These are phyloP conservation scores for Hemiscyllium ocellatum DNA, from an alignment of 2,113 vertebrate species.

Conservation along the genomic window DNA sequence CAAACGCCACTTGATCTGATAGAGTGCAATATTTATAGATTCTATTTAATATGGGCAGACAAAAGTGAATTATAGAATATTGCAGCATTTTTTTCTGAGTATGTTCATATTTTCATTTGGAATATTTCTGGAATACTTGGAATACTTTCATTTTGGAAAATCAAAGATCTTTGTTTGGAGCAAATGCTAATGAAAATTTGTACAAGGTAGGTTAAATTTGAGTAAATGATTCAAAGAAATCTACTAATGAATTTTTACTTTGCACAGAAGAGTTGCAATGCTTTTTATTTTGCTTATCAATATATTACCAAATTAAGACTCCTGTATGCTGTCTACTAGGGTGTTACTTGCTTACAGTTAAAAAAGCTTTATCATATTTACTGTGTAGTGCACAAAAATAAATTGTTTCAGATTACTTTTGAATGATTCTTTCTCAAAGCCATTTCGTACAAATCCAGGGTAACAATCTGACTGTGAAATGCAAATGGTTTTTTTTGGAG, in stretches of 20 bases:
- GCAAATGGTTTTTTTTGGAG: neutral
- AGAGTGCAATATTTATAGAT: neutral
- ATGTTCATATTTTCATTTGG: neutral
- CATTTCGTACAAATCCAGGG: neutral
- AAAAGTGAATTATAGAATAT: neutral
- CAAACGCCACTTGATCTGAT: neutral
- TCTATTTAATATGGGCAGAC: neutral
- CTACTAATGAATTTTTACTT: neutral
- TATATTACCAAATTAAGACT: neutral
- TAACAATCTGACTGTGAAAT: neutral
- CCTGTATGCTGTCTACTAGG: neutral
- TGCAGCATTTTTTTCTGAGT: neutral
- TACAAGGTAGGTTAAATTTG: neutral
- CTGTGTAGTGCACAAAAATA: neutral
- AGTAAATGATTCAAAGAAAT: neutral
- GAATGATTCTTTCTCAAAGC: neutral
- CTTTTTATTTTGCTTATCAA: neutral
- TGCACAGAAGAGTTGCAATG: neutral
- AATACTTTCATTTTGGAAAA: neutral
- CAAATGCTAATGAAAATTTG: neutral
- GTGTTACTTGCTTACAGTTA: neutral
- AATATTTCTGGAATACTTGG: neutral
- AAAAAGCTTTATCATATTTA: neutral
- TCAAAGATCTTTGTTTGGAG: neutral
- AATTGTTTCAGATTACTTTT: neutral